Evolutionary conservation across 2,113 vertebrate genomes (phyloP).

Genomic region (Orycteropus afer): DNA sequence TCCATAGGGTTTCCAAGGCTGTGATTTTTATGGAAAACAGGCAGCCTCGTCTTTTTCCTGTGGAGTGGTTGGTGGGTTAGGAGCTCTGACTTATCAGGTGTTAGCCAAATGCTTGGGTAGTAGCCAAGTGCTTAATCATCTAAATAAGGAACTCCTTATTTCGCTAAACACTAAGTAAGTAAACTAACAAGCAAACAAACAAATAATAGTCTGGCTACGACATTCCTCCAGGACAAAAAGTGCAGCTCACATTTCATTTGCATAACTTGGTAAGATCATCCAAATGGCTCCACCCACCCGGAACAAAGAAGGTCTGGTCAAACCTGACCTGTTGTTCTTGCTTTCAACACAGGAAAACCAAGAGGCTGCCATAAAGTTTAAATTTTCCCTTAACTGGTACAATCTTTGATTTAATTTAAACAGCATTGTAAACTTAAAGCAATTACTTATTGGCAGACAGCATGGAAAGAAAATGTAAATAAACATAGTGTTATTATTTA

Average conservation of each 20-base stretch:
- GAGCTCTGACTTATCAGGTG: not conserved
- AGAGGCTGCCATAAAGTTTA: not conserved
- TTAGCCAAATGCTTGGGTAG: not conserved
- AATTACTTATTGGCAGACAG: not conserved
- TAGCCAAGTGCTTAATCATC: not conserved
- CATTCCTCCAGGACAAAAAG: not conserved
- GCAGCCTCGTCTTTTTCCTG: not conserved
- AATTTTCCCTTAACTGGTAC: not conserved
- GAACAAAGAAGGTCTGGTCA: not conserved
- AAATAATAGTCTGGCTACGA: not conserved
- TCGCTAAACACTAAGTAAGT: not conserved
- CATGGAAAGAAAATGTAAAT: not conserved
- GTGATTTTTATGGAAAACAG: not conserved
- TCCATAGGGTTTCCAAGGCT: not conserved
- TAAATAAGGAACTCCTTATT: not conserved
- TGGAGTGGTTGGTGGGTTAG: too few species aligned
- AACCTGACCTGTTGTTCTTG: not conserved
- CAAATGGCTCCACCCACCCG: not conserved
- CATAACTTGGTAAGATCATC: not conserved
- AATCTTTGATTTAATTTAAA: not conserved
- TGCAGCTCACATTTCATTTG: not conserved
- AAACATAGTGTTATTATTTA: slow-evolving; percentile 10
- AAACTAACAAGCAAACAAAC: not conserved
- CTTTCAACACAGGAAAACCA: not conserved
- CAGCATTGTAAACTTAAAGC: not conserved